Base-by-base conservation (phyloP, 2,797 vertebrate genomes). In the Intellagama lesueurii region DNA sequence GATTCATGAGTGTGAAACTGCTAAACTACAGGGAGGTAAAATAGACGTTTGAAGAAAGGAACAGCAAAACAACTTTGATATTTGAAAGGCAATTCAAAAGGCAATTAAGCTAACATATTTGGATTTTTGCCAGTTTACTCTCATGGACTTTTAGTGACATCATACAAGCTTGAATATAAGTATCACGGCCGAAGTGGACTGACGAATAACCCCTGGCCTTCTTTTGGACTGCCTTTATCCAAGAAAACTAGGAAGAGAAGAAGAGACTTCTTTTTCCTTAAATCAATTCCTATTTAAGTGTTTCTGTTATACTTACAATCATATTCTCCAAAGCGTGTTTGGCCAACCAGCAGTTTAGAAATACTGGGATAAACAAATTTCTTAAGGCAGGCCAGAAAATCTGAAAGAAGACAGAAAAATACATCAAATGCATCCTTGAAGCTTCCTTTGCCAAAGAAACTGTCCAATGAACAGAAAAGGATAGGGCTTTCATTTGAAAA, bases 301-400 rank as follows among this genome's bases (percentile, higher is more conserved):
- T 86, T 44, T 90, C 17, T 90, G 30, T 88, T 72, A 92, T 96
- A 98, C 97, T 97, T 96, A 98, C 97, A 96, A 98, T 98, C 97
- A 98, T 98, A 91, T 98, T 98, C 93, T 98, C 97, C 96, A 98
- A 96, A 92, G 97, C 97, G 91, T 98, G 97, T 90, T 98, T 98
- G 90, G 97, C 97, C 92, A 98, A 94, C 97, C 97, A 98, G 88
- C 97, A 98, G 89, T 98, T 98, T 92, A 98, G 95, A 96, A 98
- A 98, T 47, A 97, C 97, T 69, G 97, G 97, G 90, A 98, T 97
- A 96, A 98, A 98, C 24, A 98, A 92, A 94, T 97, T 97, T 93
- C 97, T 96, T 94, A 98, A 93, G 22, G 96, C 92, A 91, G 97
- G 97, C 96, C 97, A 98, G 94, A 98, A 98, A 95, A 98, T 98